These are phyloP conservation scores for Tribolium madens DNA, from an alignment of 1,140 invertebrate species.

Conservation along the genomic window DNA sequence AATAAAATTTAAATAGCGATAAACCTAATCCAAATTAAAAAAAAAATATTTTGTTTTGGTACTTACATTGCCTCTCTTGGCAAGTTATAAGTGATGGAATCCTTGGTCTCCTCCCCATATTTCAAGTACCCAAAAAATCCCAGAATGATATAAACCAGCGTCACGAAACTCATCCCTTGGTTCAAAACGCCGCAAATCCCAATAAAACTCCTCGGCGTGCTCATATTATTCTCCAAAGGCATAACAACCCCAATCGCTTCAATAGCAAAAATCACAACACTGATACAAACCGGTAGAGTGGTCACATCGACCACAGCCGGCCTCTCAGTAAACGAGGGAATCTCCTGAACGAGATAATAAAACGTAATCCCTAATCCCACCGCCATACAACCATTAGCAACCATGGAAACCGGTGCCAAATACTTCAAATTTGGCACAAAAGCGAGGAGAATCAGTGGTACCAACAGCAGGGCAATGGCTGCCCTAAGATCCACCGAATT, in stretches of 20 bases:
- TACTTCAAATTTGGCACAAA: slow-evolving; percentile 86
- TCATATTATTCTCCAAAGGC: slow-evolving; percentile 93
- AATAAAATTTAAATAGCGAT: no score
- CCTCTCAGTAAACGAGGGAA: slow-evolving; percentile 66
- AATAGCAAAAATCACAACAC: slow-evolving; percentile 85
- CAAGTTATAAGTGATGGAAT: slow-evolving; percentile 83
- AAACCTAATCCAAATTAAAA: no score
- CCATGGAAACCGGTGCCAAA: slow-evolving; percentile 83
- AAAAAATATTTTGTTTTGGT: no score
- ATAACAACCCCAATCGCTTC: slow-evolving; percentile 90
- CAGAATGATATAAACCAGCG: slow-evolving; percentile 85
- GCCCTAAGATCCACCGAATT: slow-evolving; percentile 67
- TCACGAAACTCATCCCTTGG: slow-evolving; percentile 88
- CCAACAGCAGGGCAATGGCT: slow-evolving; percentile 71
- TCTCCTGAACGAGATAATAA: slow-evolving; percentile 78
- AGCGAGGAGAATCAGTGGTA: slow-evolving; percentile 79
- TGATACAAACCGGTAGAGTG: slow-evolving; percentile 80
- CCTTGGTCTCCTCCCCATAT: slow-evolving; percentile 76
- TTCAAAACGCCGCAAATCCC: slow-evolving; percentile 89
- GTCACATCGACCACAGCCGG: slow-evolving; percentile 64
- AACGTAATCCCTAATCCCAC: slow-evolving; percentile 81
- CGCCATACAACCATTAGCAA: slow-evolving; percentile 84
- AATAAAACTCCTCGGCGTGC: slow-evolving; percentile 83
- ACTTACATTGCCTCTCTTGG: slow-evolving; percentile 76
- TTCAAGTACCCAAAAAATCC: slow-evolving; percentile 90